A percentile compares a stretch with the other conserved stretches of the same genome.
phyloP scores from a whole-genome alignment of 2,797 vertebrate genomes.

The Parotocinclus haroldoi region DNA sequence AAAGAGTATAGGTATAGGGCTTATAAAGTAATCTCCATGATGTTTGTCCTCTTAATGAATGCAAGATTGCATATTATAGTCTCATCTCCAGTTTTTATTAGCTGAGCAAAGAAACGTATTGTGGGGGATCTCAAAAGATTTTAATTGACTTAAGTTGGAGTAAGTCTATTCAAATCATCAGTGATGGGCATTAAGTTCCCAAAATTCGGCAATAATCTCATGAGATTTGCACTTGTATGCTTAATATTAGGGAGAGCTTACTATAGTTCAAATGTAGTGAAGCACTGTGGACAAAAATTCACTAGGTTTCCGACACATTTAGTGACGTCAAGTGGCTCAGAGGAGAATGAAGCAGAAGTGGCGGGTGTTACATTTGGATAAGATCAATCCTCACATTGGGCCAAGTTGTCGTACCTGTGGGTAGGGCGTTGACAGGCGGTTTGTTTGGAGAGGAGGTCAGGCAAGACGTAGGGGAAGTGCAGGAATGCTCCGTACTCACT shows the following conservation, averaged over 20 bases:
- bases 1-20: conserved; percentile 54
- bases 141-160: conserved; percentile 62
- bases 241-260: conserved; percentile 56
- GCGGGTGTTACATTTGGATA: conserved; percentile 65
- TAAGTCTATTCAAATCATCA: conserved; percentile 59
- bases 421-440: conserved; percentile 76
- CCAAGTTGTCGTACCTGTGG: conserved; percentile 72
- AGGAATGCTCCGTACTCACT: conserved; percentile 73
- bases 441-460: conserved; percentile 74
- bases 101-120: conserved; percentile 69
- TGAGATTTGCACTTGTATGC: conserved; percentile 66
- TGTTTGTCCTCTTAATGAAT: conserved; percentile 77
- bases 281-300: too few relatives aligned
- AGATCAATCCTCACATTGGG: conserved; percentile 67
- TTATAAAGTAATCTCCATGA: conserved; percentile 74
- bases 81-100: conserved; percentile 64
- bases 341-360: conserved; percentile 45
- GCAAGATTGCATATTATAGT: conserved; percentile 67
- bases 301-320: conserved; percentile 17
- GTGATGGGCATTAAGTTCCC: conserved; percentile 70
- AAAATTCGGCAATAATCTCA: conserved; percentile 72
- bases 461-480: conserved; percentile 69
- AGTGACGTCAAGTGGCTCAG: conserved; percentile 33
- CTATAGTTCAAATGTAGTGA: conserved; percentile 60
- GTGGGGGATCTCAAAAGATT: conserved; percentile 65